Percentiles rank a stretch among this genome's conserved stretches.
Evolutionary conservation across 2,113 vertebrate genomes (phyloP).

Genomic region (Hippocampus zosterae): DNA sequence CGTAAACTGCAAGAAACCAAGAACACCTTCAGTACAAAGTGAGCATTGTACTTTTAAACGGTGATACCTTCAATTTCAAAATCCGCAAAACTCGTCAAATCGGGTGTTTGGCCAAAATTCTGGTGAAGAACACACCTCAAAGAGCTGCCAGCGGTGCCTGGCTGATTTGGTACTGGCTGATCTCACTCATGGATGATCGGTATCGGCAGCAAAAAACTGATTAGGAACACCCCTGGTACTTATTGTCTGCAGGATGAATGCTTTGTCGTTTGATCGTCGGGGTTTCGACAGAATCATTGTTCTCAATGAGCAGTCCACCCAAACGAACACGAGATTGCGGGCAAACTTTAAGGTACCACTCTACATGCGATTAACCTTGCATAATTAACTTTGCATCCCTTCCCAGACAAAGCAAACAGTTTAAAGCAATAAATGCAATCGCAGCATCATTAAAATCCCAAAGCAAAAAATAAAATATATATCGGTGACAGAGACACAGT

Average conservation of each 20-base stretch:
- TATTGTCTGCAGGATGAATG: no score
- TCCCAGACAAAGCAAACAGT: conserved; percentile 9
- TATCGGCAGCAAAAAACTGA: no score
- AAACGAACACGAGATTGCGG: neutral
- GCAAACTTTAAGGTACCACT: neutral
- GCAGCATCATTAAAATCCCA: conserved; percentile 10
- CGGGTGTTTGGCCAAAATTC: no score
- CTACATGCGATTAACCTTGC: conserved; percentile 2
- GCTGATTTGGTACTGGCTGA: no score
- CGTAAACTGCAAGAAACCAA: conserved; percentile 10
- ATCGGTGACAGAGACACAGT: neutral
- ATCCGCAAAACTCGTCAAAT: no score
- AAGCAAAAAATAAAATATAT: conserved; percentile 6
- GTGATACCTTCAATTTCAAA: no score
- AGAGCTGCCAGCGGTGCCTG: no score
- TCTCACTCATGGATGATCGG: no score
- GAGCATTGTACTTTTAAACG: neutral
- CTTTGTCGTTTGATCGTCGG: no score
- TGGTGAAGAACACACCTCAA: no score
- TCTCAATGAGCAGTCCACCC: neutral
- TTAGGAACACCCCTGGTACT: no score
- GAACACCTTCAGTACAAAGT: neutral
- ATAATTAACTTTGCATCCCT: conserved; percentile 8
- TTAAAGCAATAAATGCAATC: conserved; percentile 13
- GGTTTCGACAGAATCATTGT: neutral